phyloP scores from a whole-genome alignment of 2,113 vertebrate genomes.

The Corynorhinus townsendii region DNA sequence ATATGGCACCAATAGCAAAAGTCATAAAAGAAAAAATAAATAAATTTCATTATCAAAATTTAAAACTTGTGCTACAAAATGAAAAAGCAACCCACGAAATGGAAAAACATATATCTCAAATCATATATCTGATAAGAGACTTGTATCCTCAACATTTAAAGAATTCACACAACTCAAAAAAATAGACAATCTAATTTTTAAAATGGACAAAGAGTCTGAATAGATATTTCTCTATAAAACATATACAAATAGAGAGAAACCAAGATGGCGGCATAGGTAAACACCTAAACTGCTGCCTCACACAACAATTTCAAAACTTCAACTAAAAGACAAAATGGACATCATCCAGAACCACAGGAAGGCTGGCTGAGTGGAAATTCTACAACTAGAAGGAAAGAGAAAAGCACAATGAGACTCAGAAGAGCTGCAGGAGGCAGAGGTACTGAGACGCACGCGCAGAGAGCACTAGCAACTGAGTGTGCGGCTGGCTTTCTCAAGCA shows the following conservation, averaged over 20 bases:
- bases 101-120: background rate
- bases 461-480: too few relatives aligned
- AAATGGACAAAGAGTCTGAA: background rate
- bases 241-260: background rate
- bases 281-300: too few relatives aligned
- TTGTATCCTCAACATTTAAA: background rate
- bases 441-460: too few relatives aligned
- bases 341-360: too few relatives aligned
- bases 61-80: background rate
- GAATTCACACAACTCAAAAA: background rate
- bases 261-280: too few relatives aligned
- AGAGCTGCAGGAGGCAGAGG: too few relatives aligned
- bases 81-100: background rate
- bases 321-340: too few relatives aligned
- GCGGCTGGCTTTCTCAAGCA: too few relatives aligned
- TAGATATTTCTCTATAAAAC: background rate
- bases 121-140: background rate
- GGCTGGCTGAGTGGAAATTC: too few relatives aligned
- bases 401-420: too few relatives aligned
- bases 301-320: too few relatives aligned
- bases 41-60: background rate
- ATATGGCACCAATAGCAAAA: background rate
- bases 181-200: background rate
- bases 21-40: background rate
- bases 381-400: too few relatives aligned